These are phyloP conservation scores for Troilus luridus DNA, from an alignment of 2,888 invertebrate species.

Conservation along the genomic window DNA sequence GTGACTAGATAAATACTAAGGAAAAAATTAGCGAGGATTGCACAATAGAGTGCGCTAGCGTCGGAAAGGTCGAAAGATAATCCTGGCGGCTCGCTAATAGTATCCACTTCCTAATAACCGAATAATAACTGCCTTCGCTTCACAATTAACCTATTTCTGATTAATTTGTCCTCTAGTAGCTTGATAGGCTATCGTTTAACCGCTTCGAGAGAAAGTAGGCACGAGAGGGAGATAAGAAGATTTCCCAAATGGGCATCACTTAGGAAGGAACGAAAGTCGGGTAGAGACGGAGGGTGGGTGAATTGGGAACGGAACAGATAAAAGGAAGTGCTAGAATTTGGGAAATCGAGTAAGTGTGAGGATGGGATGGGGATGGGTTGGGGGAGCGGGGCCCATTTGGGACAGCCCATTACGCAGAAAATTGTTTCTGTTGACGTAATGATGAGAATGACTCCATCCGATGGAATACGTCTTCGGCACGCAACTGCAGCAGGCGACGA, in stretches of 20 bases:
- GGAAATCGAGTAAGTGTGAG: conserved; percentile 39
- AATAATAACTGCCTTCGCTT: not conserved
- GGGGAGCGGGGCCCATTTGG: not conserved
- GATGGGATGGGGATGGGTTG: not conserved
- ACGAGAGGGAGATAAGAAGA: conserved; percentile 31
- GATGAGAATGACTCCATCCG: conserved; percentile 47
- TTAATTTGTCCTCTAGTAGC: conserved; percentile 6
- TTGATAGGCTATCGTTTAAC: not conserved
- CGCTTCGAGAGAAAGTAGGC: not conserved
- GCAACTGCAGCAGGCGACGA: conserved; percentile 31
- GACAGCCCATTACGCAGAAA: conserved; percentile 47
- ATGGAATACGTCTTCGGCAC: conserved; percentile 32
- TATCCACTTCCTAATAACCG: conserved; percentile 19
- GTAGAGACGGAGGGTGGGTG: not conserved
- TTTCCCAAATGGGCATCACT: conserved; percentile 38
- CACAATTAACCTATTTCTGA: conserved; percentile 40
- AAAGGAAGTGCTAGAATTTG: not conserved
- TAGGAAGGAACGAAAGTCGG: not conserved
- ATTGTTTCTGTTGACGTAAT: conserved; percentile 56
- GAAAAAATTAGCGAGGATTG: not conserved
- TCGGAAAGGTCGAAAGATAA: conserved; percentile 1
- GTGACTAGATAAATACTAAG: conserved; percentile 26
- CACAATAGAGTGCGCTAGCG: not conserved
- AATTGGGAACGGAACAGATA: conserved; percentile 18
- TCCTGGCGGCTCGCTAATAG: not conserved